Evolutionary conservation across 2,888 invertebrate species (phyloP), one percentile per base, ranked within the genome.

Genomic region (Cataglyphis altisquamis): DNA sequence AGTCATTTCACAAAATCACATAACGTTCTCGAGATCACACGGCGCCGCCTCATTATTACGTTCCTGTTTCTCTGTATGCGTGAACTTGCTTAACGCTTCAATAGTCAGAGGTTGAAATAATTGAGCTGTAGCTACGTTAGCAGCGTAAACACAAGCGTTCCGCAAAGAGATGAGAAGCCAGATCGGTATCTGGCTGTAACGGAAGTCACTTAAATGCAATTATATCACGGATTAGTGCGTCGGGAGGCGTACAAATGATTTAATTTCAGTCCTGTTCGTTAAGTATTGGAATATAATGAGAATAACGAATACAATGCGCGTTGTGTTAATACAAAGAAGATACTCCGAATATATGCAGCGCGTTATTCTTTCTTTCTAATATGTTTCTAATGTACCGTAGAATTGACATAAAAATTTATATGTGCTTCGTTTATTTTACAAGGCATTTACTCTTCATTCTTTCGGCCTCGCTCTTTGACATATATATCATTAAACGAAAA

Each of bases 21-120:
- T 72, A 80, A 62, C 45, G 32, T 48, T 80, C 36, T 25, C 72
- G 45, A 62, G 60, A 72, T 68, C 77, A 63, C 55, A 80, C 41
- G 57, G 72, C 80, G 41, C 72, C 81, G 86, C 88, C 86, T 89
- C 86, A 89, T 88, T 88, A 82, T 68, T 74, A 57, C 83, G 68
- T 64, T 72, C 70, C 62, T 66, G 52, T 64, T 57, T 67, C 81
- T 82, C 85, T 85, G 68, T 85, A 73, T 68, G 85, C 84, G 80
- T 82, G 85, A 89, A 88, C 88, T 86, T 86, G 85, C 84, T 89
- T 85, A 88, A 89, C 83, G 86, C 81, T 84, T 52, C 57, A 63
- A 48, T 74, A 81, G 52, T 64, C 52, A 60, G 67, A 72, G 85
- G 60, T 84, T 85, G 83, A 80, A 86, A 88, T 89, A 88, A 89